Base-by-base conservation (phyloP, 2,888 invertebrate species). In the Coremacera marginata region DNA sequence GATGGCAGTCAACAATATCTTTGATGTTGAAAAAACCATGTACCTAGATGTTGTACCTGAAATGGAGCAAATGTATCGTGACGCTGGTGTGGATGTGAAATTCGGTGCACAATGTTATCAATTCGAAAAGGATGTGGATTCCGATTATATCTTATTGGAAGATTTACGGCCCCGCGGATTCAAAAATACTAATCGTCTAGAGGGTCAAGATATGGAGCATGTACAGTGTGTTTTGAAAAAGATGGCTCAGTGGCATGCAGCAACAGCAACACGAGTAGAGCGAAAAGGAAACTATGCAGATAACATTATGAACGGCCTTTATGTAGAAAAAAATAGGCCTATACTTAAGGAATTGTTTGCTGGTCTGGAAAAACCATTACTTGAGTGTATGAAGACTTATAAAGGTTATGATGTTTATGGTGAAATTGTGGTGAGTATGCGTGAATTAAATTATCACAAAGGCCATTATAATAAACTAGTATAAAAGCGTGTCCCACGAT, bases 221-320 rank as follows among this genome's bases (percentile, higher is more conserved):
- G 84, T 87, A 82, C 77, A 86, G 51, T 78, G 84, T 22, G 87
- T 84, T 1, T 82, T 89, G 7, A 79, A 82, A 51, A 89, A 89
- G 75, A 68, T 89, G 78, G 88, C 89, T 0, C 83, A 88, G 37
- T 89, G 88, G 75, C 89, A 89, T 85, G 89, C 89, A 0, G 88
- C 87, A 3, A 88, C 89, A 0, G 88, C 87, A 19, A 87, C 87
- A 78, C 88, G 86, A 80, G 86, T 86, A 14, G 87, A 88, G 57
- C 84, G 86, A n/a, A 84, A 84, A 67, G 88, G 86, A 0, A 82
- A 82, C 52, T 86, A 83, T 55, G 83, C 82, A 9, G 82, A 84
- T 44, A 82, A 86, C 75, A 83, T 84, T 75, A 84, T 85, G 0
- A 84, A 85, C 67, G 84, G 88, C 3, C 80, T 88, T n/a, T 87